These are phyloP conservation scores for Sturmia bella DNA, from an alignment of 2,888 invertebrate genomes.

Conservation along the genomic window DNA sequence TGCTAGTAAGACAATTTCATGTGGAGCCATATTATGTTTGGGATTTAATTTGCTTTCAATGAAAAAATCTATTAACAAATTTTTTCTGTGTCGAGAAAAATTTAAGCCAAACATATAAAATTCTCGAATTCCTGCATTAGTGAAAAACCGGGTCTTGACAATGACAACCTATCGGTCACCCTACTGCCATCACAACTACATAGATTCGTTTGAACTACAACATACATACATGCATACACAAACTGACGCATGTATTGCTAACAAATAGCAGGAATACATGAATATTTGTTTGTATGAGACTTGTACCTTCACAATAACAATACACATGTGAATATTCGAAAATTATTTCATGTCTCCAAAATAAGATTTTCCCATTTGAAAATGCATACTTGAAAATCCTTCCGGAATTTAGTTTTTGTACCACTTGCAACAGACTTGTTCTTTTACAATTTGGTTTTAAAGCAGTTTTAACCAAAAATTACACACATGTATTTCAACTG, in stretches of 20 bases:
- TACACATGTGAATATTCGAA: not conserved
- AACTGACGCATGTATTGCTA: not conserved
- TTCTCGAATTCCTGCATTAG: too few relatives aligned
- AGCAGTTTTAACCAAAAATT: not conserved
- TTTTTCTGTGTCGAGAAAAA: too few relatives aligned
- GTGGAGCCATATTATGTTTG: too few relatives aligned
- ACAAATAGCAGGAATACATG: not conserved
- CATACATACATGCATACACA: too few relatives aligned
- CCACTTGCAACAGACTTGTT: conserved; percentile 20
- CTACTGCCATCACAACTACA: conserved; percentile 8
- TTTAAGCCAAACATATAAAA: too few relatives aligned
- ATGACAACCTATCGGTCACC: too few relatives aligned
- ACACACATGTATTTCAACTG: not conserved
- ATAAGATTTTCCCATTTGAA: not conserved
- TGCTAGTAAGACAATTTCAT: too few relatives aligned
- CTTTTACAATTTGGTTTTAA: conserved; percentile 12
- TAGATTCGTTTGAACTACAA: not conserved
- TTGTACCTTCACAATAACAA: not conserved
- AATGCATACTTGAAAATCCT: conserved; percentile 32
- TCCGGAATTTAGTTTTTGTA: conserved; percentile 24
- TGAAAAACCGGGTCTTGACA: too few relatives aligned
- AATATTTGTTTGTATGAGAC: not conserved
- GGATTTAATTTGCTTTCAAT: too few relatives aligned
- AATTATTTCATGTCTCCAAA: conserved; percentile 13
- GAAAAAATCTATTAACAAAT: too few relatives aligned